Evolutionary conservation across 1,140 invertebrate species (phyloP), one percentile per base, ranked within the genome.

Genomic region (Aphelenchoides avenae): DNA sequence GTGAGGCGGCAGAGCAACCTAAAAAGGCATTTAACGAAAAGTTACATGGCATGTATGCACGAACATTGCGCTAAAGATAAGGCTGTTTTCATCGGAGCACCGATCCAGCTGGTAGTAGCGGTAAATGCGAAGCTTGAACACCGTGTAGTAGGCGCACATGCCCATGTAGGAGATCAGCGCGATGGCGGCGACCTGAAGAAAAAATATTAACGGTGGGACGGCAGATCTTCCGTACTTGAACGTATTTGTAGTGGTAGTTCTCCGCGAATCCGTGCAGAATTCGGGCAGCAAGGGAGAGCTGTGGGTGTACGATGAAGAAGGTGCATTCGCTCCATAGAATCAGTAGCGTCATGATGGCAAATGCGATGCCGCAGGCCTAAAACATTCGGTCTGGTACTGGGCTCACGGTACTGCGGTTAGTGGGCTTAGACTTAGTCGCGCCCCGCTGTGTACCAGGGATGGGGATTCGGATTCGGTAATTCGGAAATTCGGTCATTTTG

Each of bases 291-390:
- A 98, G 82, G 0, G 92, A 96, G 4, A 99, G 80, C 18, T 91
- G 87, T 1, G 93, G 93, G 31, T 73, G 57, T 73, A 87, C 86
- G 67, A 87, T 88, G 79, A 98, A 98, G 78, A 99, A 98, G 0
- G 93, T 93, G 46, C 95, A 85, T 82, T 99, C 95, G 5, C 91
- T 96, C 93, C 94, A 98, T 11, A 99, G 87, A 37, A 98, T 89
- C 72, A 87, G 84, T 22, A 87, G 79, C 0, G 91, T 94, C 73
- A 97, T 82, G 27, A 86, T 80, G 2, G 84, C 85, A 4, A 89
- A 84, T 1, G 86, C 66, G 41, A 92, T 77, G 6, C 88, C 87
- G 42, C 87, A 70, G 0, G 83, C 70, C 71, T 87, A 86, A 57
- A 87, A 24, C 64, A 78, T n/a, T n/a, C n/a, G n/a, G n/a, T n/a